Percentiles rank a stretch among this genome's conserved stretches.
phyloP scores from a whole-genome alignment of 2,797 vertebrate genomes.

The Tragopan temminckii region DNA sequence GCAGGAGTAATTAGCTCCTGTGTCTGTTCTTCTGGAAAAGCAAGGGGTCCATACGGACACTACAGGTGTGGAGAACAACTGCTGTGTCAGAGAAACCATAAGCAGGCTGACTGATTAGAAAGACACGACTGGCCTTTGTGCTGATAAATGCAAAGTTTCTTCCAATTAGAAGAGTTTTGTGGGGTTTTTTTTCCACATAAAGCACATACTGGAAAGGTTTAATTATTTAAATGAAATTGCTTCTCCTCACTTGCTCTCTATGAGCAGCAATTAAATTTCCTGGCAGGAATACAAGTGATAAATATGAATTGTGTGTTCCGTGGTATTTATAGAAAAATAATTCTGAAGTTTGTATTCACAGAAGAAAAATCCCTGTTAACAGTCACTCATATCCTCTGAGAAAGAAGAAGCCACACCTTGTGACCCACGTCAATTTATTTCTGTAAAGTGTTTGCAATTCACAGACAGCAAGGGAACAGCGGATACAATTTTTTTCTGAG shows the following conservation, averaged over 20 bases:
- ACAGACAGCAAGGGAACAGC: not conserved
- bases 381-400: not conserved
- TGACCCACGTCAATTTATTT: not conserved
- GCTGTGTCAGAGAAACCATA: constrained; percentile 21
- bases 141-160: constrained; percentile 6
- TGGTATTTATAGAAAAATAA: constrained; percentile 40
- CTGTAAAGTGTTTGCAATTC: not conserved
- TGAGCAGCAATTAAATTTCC: constrained; percentile 43
- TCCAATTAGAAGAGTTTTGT: not conserved
- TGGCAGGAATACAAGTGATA: not conserved
- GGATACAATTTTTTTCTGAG: constrained; percentile 1
- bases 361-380: not conserved
- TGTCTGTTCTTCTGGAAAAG: constrained; percentile 47
- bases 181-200: not conserved
- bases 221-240: constrained; percentile 37
- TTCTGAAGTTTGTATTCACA: not conserved
- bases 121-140: not conserved
- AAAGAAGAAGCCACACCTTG: not conserved
- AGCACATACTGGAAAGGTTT: not conserved
- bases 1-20: constrained; percentile 31
- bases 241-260: not conserved
- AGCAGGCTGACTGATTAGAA: not conserved
- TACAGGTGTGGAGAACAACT: constrained; percentile 38
- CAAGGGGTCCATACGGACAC: constrained; percentile 28
- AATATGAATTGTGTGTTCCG: not conserved